Evolutionary conservation across 1,140 invertebrate genomes (phyloP).

Genomic region (Ericerus pela): DNA sequence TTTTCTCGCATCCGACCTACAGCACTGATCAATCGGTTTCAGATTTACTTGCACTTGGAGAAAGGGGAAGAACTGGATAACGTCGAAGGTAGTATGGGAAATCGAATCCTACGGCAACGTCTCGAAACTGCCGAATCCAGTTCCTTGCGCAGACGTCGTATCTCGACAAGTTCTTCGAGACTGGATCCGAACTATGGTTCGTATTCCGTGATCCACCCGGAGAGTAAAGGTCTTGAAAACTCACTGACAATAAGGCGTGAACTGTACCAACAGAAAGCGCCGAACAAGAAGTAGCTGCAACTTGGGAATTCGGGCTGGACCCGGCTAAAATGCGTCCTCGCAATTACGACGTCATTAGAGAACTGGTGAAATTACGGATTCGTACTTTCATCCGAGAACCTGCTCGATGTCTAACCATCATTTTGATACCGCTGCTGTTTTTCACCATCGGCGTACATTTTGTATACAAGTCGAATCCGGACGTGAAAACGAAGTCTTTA

Average conservation of each 20-base stretch:
- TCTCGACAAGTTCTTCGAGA: not conserved
- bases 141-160: not conserved
- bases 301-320: constrained; percentile 35
- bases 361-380: constrained; percentile 34
- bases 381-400: constrained; percentile 35
- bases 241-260: too few species aligned
- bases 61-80: constrained; percentile 30
- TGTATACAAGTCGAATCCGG: constrained; percentile 44
- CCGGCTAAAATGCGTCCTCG: constrained; percentile 39
- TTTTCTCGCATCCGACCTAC: too few species aligned
- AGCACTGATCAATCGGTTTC: not conserved
- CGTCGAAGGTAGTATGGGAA: constrained; percentile 43
- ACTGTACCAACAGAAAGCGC: too few species aligned
- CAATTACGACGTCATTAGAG: constrained; percentile 35
- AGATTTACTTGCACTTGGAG: constrained; percentile 53
- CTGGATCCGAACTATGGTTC: too few species aligned
- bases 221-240: too few species aligned
- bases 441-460: constrained; percentile 50
- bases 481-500: constrained; percentile 44
- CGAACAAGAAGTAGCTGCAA: too few species aligned
- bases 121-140: not conserved
- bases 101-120: constrained; percentile 48
- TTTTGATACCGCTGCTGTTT: constrained; percentile 40
- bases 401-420: constrained; percentile 36
- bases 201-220: too few species aligned